Conservation (phyloP, 37 sponge, comb jelly and placozoan genomes). For the Aplysina aerophoba region DNA sequence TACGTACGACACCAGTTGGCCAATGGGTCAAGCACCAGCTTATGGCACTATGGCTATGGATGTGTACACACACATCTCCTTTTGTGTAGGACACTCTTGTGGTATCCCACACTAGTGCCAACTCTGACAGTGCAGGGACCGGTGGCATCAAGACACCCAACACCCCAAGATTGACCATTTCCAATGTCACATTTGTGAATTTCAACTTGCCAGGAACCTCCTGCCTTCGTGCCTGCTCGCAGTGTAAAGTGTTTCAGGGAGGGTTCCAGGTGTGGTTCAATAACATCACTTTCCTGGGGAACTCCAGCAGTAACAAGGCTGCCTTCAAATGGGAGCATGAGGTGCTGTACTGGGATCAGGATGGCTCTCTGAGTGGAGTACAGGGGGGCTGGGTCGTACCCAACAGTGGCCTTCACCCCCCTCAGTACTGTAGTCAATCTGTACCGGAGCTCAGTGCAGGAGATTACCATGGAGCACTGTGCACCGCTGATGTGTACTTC, state of each 20-base stretch:
- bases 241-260: constrained; percentile 83
- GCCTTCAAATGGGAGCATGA: constrained; percentile 70
- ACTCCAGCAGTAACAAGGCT: constrained; percentile 61
- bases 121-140: constrained; percentile 49
- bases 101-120: constrained; percentile 68
- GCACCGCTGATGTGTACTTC: constrained; percentile 67
- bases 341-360: constrained; percentile 34
- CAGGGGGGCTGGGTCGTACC: constrained; percentile 68
- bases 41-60: too few species aligned
- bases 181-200: constrained; percentile 89
- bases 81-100: constrained; percentile 59
- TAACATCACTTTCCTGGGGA: constrained; percentile 56
- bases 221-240: constrained; percentile 87
- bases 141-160: constrained; percentile 85
- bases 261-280: constrained; percentile 85
- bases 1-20: too few species aligned
- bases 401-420: constrained; percentile 60
- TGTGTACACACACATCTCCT: too few species aligned
- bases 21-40: too few species aligned
- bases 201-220: constrained; percentile 54
- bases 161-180: constrained; percentile 66
- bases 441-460: constrained; percentile 67
- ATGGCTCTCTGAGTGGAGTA: constrained; percentile 39
- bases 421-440: constrained; percentile 44
- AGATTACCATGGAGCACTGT: constrained; percentile 46